Conservation (phyloP, 2,113 vertebrate species). For the Sterna hirundo region DNA sequence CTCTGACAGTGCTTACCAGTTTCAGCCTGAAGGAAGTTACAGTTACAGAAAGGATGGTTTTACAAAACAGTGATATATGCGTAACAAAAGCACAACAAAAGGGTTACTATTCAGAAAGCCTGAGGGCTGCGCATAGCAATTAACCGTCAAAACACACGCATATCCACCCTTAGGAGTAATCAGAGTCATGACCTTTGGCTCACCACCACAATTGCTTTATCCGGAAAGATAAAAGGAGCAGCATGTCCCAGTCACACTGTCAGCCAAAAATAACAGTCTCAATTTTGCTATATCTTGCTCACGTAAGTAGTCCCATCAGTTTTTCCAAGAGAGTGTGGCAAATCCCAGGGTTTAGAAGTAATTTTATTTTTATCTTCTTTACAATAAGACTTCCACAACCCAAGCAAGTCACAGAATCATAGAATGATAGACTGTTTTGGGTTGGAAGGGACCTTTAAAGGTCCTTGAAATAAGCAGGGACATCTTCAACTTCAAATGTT, state of each 20-base stretch:
- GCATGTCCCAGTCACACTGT: background rate
- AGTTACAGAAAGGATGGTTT: background rate
- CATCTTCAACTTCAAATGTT: background rate
- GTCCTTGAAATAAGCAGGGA: background rate
- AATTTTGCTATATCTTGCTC: background rate
- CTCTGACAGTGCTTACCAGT: background rate
- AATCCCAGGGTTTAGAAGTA: background rate
- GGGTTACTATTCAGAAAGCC: background rate
- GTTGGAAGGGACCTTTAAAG: background rate
- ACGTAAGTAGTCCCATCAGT: background rate
- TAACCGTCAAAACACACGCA: background rate
- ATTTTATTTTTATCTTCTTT: background rate
- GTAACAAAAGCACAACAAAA: background rate
- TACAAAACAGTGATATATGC: background rate
- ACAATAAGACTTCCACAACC: background rate
- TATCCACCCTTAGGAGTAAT: background rate
- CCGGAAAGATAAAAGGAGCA: background rate
- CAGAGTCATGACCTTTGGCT: background rate
- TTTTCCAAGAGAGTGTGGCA: background rate
- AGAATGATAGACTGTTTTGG: background rate
- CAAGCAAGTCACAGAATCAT: background rate
- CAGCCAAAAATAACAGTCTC: slow-evolving; percentile 19
- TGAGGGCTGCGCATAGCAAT: background rate
- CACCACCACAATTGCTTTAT: background rate
- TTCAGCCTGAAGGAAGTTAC: background rate